A percentile compares a stretch with the other conserved stretches of the same genome.
Conservation (phyloP, 2,888 invertebrate species). For the Mesochorus sp. region DNA sequence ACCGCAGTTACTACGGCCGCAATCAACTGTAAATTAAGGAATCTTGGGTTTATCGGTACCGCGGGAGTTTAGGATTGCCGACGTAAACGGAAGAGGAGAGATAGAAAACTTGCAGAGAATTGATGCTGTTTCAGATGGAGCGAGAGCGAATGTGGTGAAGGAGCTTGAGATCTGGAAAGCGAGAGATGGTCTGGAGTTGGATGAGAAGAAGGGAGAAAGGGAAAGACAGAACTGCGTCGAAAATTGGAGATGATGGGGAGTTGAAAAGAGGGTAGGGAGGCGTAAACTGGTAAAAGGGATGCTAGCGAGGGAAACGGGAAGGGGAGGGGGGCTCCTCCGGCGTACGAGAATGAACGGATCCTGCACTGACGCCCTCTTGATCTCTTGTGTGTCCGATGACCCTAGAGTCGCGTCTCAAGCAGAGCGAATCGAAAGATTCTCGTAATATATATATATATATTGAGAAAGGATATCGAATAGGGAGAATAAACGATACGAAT, state of each 20-base stretch:
- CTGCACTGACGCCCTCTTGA: slow-evolving; percentile 42
- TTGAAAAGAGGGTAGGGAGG: slow-evolving; percentile 7
- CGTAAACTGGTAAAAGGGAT: slow-evolving; percentile 24
- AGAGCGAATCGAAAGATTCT: slow-evolving; percentile 24
- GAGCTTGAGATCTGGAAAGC: slow-evolving; percentile 5
- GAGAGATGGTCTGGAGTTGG: not conserved
- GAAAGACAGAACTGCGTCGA: slow-evolving; percentile 15
- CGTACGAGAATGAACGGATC: slow-evolving; percentile 35
- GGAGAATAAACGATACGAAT: slow-evolving; percentile 21
- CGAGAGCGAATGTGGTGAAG: slow-evolving; percentile 33
- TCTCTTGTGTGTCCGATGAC: slow-evolving; percentile 54
- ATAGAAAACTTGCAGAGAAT: slow-evolving; percentile 11
- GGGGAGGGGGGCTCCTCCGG: slow-evolving; percentile 14
- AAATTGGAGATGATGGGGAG: slow-evolving; percentile 45
- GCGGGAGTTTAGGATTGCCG: slow-evolving; percentile 47
- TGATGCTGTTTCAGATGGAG: not conserved
- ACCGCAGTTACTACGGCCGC: slow-evolving; percentile 62
- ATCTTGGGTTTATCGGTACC: slow-evolving; percentile 66
- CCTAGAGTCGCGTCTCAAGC: slow-evolving; percentile 42
- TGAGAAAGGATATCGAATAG: not conserved
- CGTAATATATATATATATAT: not conserved
- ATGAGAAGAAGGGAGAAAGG: too few relatives aligned
- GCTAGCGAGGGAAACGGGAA: not conserved
- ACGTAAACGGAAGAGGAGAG: slow-evolving; percentile 21
- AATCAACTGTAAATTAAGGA: slow-evolving; percentile 66